Conservation (phyloP, 2,797 vertebrate species). For the Gymnopithys bicolor region DNA sequence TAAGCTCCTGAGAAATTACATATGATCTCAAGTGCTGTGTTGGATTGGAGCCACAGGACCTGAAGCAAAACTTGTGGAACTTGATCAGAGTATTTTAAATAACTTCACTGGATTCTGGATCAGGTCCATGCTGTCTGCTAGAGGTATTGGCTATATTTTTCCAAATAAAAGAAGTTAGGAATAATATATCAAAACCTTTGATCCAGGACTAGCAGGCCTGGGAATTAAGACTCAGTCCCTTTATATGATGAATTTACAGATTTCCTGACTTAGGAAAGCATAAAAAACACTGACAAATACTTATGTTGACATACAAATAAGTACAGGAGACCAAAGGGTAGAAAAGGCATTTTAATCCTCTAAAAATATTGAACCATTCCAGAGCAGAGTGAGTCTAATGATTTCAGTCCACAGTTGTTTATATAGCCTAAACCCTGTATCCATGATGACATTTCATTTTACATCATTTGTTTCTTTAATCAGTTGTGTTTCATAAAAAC, state of each 20-base stretch:
- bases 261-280: slow-evolving; percentile 54
- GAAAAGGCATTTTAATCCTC: slow-evolving; percentile 66
- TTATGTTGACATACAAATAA: slow-evolving; percentile 66
- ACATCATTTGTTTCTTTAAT: slow-evolving; percentile 73
- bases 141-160: slow-evolving; percentile 65
- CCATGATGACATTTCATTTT: slow-evolving; percentile 70
- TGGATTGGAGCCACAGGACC: slow-evolving; percentile 44
- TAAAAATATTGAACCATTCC: slow-evolving; percentile 57
- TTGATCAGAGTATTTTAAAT: slow-evolving; percentile 62
- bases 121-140: slow-evolving; percentile 59
- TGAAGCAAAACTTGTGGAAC: slow-evolving; percentile 58
- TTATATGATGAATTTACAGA: slow-evolving; percentile 60
- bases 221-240: slow-evolving; percentile 45
- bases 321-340: slow-evolving; percentile 55
- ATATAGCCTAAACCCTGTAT: slow-evolving; percentile 45
- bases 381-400: slow-evolving; percentile 40
- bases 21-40: background rate
- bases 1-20: slow-evolving; percentile 38
- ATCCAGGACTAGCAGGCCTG: slow-evolving; percentile 23
- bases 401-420: slow-evolving; percentile 68
- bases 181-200: slow-evolving; percentile 68
- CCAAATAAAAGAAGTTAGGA: slow-evolving; percentile 65
- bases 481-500: slow-evolving; percentile 59
- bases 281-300: slow-evolving; percentile 64
- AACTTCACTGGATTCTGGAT: slow-evolving; percentile 60